Evolutionary conservation across 2,797 vertebrate genomes (phyloP).

Genomic region (Holocentrus rufus): DNA sequence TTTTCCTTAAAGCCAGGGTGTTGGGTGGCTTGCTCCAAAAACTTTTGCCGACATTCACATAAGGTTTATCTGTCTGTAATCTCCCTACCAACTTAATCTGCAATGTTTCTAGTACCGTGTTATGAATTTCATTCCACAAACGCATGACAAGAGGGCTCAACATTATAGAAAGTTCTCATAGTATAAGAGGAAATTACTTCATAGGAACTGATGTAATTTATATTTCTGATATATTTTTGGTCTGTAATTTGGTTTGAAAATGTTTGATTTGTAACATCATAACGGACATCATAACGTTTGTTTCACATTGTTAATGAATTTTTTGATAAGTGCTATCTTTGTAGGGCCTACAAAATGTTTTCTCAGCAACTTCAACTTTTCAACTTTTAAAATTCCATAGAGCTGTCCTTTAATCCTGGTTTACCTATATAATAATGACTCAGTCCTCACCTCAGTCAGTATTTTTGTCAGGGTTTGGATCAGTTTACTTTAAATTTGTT

Average conservation of each 20-base stretch:
- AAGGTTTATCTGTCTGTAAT: constrained; percentile 36
- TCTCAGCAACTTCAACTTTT: background rate
- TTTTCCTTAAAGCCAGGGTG: constrained; percentile 13
- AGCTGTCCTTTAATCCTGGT: constrained; percentile 5
- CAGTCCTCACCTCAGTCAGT: background rate
- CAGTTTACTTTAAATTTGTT: constrained; percentile 8
- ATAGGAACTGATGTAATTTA: background rate
- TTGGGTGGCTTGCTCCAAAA: constrained; percentile 17
- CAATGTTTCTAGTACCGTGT: constrained; percentile 10
- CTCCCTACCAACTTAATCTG: constrained; percentile 37
- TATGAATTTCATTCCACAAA: background rate
- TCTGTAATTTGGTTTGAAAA: constrained; percentile 21
- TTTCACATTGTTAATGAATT: background rate
- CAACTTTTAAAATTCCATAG: background rate
- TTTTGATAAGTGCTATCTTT: background rate
- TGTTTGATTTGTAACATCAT: constrained; percentile 4
- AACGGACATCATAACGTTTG: background rate
- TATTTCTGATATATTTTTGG: background rate
- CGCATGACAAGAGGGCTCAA: background rate
- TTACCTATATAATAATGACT: background rate
- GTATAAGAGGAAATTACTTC: background rate
- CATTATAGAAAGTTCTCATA: background rate
- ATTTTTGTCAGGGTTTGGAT: constrained; percentile 20
- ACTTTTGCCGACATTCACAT: constrained; percentile 20
- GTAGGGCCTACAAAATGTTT: background rate